A percentile compares a stretch with the other conserved stretches of the same genome.
Evolutionary conservation across 2,797 vertebrate species (phyloP).

Genomic region (Melanotaenia maccullochi): DNA sequence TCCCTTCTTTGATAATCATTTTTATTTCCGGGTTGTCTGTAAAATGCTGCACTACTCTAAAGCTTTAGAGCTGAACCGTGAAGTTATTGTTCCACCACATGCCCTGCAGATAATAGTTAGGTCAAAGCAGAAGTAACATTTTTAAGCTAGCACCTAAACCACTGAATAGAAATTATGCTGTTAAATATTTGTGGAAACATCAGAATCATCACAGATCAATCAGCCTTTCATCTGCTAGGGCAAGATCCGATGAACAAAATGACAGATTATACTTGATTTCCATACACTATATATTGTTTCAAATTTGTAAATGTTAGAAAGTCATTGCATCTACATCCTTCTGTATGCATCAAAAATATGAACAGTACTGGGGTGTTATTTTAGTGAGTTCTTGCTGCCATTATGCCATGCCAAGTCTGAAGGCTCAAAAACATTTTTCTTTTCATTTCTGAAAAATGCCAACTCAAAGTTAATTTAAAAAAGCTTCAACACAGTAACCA

Average conservation of each 20-base stretch:
- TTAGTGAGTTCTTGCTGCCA: conserved; percentile 36
- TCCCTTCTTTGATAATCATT: conserved; percentile 26
- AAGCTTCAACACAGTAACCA: conserved; percentile 43
- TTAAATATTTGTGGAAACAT: conserved; percentile 23
- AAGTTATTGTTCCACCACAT: conserved; percentile 29
- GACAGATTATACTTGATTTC: conserved; percentile 18
- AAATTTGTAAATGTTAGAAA: conserved; percentile 23
- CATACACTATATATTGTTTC: conserved; percentile 11
- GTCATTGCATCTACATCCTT: conserved; percentile 18
- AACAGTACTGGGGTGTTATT: conserved; percentile 14
- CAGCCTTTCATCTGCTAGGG: conserved; percentile 1
- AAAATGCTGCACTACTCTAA: conserved; percentile 34
- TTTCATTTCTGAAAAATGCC: conserved; percentile 21
- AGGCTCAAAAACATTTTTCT: conserved; percentile 12
- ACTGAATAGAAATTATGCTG: not conserved
- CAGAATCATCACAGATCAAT: conserved; percentile 11
- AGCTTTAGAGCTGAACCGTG: conserved; percentile 5
- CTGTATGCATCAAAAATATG: conserved; percentile 11
- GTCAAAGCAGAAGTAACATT: conserved; percentile 48
- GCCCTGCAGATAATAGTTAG: conserved; percentile 34
- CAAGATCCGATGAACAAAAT: conserved; percentile 20
- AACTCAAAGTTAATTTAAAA: conserved; percentile 37
- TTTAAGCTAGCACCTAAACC: conserved; percentile 18
- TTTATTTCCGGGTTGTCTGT: conserved; percentile 53
- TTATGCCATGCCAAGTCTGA: conserved; percentile 31